These are phyloP conservation scores for Pachyramphus minor DNA, from an alignment of 2,113 vertebrate genomes.

Conservation along the genomic window DNA sequence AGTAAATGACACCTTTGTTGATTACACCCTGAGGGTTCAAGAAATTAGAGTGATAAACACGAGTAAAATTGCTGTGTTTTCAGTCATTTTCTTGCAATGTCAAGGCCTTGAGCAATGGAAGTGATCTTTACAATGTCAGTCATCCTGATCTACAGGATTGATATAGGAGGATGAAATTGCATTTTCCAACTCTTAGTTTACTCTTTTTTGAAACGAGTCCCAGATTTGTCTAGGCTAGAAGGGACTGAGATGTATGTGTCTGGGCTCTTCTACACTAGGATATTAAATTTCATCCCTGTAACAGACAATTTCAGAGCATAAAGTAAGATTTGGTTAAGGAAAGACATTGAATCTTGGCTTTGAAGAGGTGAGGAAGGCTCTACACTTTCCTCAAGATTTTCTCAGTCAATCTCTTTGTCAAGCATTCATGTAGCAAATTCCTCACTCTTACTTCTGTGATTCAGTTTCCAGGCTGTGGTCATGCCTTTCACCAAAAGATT, in stretches of 20 bases:
- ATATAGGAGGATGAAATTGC: conserved; percentile 7
- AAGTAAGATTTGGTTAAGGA: neutral
- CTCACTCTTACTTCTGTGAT: neutral
- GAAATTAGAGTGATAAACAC: neutral
- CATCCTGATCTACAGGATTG: neutral
- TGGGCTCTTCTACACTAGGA: neutral
- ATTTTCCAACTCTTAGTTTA: conserved; percentile 27
- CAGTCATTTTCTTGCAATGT: neutral
- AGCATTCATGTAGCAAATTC: neutral
- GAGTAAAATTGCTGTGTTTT: neutral
- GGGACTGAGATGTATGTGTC: neutral
- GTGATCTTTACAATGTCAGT: neutral
- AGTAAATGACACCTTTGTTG: neutral
- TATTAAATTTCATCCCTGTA: neutral
- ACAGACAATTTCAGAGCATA: neutral
- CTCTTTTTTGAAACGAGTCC: conserved; percentile 1
- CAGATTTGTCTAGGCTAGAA: neutral
- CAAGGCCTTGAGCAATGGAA: neutral
- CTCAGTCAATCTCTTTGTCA: neutral
- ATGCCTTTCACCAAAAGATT: neutral
- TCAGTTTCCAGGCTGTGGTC: neutral
- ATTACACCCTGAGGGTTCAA: neutral
- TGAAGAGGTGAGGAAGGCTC: neutral
- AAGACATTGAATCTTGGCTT: neutral
- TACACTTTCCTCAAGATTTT: neutral